Evolutionary conservation across 2,797 vertebrate genomes (phyloP), one percentile per base, ranked within the genome.

Genomic region (Allochrocebus solatus): DNA sequence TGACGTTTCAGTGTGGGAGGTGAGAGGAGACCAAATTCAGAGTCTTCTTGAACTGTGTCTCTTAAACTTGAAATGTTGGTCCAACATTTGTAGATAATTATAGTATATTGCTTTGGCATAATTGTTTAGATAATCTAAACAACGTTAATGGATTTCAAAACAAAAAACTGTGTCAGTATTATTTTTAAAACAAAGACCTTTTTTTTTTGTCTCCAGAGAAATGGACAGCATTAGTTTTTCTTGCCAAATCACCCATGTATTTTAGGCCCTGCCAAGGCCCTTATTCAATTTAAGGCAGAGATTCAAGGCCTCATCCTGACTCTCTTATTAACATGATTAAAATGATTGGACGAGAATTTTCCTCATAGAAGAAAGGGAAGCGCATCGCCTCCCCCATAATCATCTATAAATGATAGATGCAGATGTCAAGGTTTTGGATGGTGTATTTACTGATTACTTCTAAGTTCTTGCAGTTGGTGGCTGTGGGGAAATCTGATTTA

Each of bases 101-200:
- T 28, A 92, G 39, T 88, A 75, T 82, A 88, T 79, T 90, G 41
- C 86, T 70, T 93, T 89, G 75, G 43, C 67, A 55, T 76, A 89
- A 55, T 89, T 96, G 57, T 94, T 91, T 91, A 50, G 90, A 75
- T 84, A 96, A 86, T 55, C 26, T 93, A 83, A 96, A 84, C 16
- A 76, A 81, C 19, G 36, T 87, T 90, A 86, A 86, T 33, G 94
- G 87, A 96, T 92, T 96, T 97, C 19, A 28, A 93, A 89, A 94
- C 28, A 94, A 79, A 84, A 83, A 59, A 13, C 83, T 82, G 9
- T 72, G 75, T 93, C 21, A 11, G 17, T 64, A 22, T 59, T 84
- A 26, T n/a, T 85, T 93, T 70, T 28, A 17, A 90, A 90, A 67
- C 76, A 74, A 80, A 87, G 88, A 50, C 16, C 22, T 59, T 19